These are phyloP conservation scores for Hofmannophila pseudospretella DNA, from an alignment of 2,888 invertebrate species.

Conservation along the genomic window DNA sequence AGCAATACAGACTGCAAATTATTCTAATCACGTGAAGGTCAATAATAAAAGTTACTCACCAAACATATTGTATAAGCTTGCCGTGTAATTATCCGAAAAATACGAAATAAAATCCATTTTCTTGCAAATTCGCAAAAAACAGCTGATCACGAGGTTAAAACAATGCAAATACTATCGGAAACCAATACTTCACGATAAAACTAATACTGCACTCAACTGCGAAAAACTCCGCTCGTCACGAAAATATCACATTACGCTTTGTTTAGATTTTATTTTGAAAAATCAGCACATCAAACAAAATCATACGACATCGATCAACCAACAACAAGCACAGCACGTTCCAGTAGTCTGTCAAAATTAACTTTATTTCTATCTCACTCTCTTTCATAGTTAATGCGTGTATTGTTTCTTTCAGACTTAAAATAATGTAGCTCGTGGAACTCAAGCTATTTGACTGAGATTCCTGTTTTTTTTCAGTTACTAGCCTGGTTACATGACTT, in stretches of 20 bases:
- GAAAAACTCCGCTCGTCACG: slow-evolving; percentile 19
- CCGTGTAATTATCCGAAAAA: slow-evolving; percentile 58
- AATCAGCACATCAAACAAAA: slow-evolving; percentile 21
- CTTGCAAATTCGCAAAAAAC: slow-evolving; percentile 11
- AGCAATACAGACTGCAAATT: too few relatives aligned
- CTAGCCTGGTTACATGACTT: too few relatives aligned
- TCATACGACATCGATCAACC: slow-evolving; percentile 1
- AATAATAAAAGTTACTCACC: slow-evolving; percentile 40
- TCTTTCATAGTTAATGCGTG: background rate
- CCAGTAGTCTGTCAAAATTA: background rate
- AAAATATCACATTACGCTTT: slow-evolving; percentile 30
- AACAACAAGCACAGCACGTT: background rate
- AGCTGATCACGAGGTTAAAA: slow-evolving; percentile 24
- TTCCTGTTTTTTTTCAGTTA: too few relatives aligned
- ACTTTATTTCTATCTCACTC: background rate
- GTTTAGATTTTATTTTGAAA: slow-evolving; percentile 27
- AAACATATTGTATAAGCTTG: slow-evolving; percentile 61
- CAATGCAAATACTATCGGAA: background rate
- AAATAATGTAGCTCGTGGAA: background rate
- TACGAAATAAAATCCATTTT: slow-evolving; percentile 57
- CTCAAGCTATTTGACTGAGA: too few relatives aligned
- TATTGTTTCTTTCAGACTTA: too few relatives aligned
- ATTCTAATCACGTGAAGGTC: background rate
- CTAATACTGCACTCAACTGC: slow-evolving; percentile 20
- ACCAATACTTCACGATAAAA: slow-evolving; percentile 17